phyloP scores from a whole-genome alignment of 2,113 vertebrate species.

The Tetrax tetrax region DNA sequence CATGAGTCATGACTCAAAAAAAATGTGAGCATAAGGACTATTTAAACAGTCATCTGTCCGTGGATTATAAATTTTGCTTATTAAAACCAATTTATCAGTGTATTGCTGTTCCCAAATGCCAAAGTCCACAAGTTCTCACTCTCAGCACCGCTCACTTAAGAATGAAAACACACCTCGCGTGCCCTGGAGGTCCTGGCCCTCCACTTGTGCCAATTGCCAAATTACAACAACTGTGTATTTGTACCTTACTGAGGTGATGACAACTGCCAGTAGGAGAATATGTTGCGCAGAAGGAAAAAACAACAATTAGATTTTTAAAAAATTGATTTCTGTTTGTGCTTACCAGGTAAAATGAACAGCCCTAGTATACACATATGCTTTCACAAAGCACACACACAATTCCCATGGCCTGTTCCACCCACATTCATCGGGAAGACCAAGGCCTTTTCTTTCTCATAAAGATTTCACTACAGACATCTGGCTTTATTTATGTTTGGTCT shows the following conservation, averaged over 20 bases:
- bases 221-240: background rate
- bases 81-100: background rate
- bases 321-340: background rate
- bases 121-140: background rate
- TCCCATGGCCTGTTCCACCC: background rate
- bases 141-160: background rate
- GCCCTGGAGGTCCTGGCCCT: background rate
- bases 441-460: background rate
- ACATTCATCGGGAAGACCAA: background rate
- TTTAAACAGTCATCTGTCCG: background rate
- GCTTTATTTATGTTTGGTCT: background rate
- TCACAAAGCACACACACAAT: background rate
- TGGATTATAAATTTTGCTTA: background rate
- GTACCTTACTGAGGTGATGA: no score
- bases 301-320: background rate
- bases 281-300: background rate
- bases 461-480: background rate
- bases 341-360: background rate
- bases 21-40: background rate
- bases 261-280: background rate
- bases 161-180: accelerated
- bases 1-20: background rate
- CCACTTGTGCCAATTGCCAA: background rate
- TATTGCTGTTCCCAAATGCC: background rate
- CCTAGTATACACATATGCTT: background rate